Evolutionary conservation across 2,888 invertebrate species (phyloP), one percentile per base, ranked within the genome.

Genomic region (Cheiracanthium punctorium): DNA sequence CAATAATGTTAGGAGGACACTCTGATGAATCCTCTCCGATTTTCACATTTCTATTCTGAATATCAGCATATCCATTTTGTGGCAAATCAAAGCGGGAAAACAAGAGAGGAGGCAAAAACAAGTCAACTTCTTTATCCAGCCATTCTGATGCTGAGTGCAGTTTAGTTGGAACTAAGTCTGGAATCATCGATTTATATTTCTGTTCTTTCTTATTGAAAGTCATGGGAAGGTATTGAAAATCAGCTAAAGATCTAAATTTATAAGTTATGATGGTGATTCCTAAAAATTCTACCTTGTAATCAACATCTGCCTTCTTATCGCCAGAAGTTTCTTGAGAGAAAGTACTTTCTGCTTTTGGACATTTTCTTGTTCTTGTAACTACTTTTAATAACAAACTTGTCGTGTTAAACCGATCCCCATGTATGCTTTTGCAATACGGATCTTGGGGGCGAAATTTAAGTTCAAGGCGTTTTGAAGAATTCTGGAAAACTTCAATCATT

Each of bases 361-460:
- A 33, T 43, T 90, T 91, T 88, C 91, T 92, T 69, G 87, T 89
- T 91, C 93, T 94, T 91, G 91, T 93, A 5, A 95, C 92, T 90
- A 98, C 93, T 91, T 95, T 95, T 12, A 98, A 91, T 70, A 98
- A 91, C 24, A 98, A 92, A 7, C 95, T 96, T 0, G 94, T 93
- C 0, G 94, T 93, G 77, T 92, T 92, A 88, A 93, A 93, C 86
- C 93, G 92, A 89, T 96, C 96, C 0, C 95, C 96, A 91, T 93
- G 94, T 0, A 95, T 93, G 67, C 96, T 95, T 91, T 97, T 97
- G 88, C 95, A 94, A 91, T 94, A 97, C 17, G 94, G 94, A 92
- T 97, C 97, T 0, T 95, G 93, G 0, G 97, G 96, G 89, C 97
- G 94, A 91, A 95, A 97, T 80, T 94, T 93, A 17, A 98, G 91